These are phyloP conservation scores for Arbacia lixula DNA, from an alignment of 53 echinoderm and acorn worm species.

Conservation along the genomic window DNA sequence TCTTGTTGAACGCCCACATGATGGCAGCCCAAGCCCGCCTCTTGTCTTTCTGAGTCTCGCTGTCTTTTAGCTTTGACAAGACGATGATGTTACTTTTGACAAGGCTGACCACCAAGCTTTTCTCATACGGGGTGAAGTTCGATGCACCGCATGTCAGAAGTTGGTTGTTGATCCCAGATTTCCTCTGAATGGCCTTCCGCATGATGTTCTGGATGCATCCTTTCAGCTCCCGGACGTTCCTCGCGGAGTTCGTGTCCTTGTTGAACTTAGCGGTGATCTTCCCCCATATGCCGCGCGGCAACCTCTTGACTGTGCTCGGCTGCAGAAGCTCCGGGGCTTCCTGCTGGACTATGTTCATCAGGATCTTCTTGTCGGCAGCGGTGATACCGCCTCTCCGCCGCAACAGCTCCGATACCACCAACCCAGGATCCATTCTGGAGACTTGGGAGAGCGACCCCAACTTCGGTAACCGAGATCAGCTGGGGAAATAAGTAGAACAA, in stretches of 20 bases:
- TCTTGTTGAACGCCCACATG: constrained; percentile 37
- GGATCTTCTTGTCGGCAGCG: neutral
- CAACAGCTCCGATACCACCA: too few relatives aligned
- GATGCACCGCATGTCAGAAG: neutral
- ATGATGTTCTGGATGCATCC: constrained; percentile 37
- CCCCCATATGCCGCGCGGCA: constrained; percentile 12
- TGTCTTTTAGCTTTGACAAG: constrained; percentile 30
- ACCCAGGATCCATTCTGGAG: too few relatives aligned
- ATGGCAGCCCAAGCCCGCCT: constrained; percentile 35
- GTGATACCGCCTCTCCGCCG: too few relatives aligned
- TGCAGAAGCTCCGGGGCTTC: constrained; percentile 46
- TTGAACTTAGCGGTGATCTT: constrained; percentile 20
- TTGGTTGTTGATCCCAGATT: neutral
- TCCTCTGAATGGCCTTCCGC: constrained; percentile 29
- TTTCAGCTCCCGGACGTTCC: constrained; percentile 5
- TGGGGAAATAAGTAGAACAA: too few relatives aligned
- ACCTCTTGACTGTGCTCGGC: constrained; percentile 10
- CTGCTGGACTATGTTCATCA: constrained; percentile 28
- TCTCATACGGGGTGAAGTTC: constrained; percentile 20
- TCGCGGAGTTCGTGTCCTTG: neutral
- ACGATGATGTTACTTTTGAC: constrained; percentile 14
- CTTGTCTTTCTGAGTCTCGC: constrained; percentile 16
- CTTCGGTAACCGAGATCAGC: too few relatives aligned
- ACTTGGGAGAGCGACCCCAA: too few relatives aligned
- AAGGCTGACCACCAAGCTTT: constrained; percentile 10